Evolutionary conservation across 2,888 invertebrate genomes (phyloP), one percentile per base, ranked within the genome.

Genomic region (Nebria salina): DNA sequence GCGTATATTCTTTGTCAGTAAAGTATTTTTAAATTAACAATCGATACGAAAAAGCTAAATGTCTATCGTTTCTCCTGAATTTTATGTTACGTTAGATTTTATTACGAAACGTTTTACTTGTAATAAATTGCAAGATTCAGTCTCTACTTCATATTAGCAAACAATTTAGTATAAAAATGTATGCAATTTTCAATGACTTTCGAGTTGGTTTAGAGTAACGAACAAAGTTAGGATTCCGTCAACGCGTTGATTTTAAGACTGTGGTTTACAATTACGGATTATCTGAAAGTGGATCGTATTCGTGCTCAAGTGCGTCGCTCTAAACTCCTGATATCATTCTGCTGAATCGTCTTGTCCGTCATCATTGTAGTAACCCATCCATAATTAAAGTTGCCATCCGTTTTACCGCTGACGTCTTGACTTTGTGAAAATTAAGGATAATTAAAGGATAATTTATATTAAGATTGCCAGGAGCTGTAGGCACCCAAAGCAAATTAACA

Each of bases 221-320:
- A 13, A n/a, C 72, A 77, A 77, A 72, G 72, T 34, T 77, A 3
- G 70, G 74, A 75, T 79, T 79, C 74, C 65, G 73, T 66, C 74
- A 74, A 66, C 66, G 74, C 74, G 74, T 79, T 79, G 74, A 79
- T 79, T 79, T 79, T 75, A 75, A 81, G 80, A 13, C 80, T 68
- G 75, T 70, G 80, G 80, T 81, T 81, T 81, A 81, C 80, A 81
- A 81, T 81, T 81, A 81, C 80, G 80, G 75, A 81, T 81, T 81
- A 81, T 81, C 80, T 81, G 76, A 72, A 72, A 81, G 80, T 81
- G 76, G 76, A 81, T 81, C 80, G 80, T 65, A 72, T 81, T 76
- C 80, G 80, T 81, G 80, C 80, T 81, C 80, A 76, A 81, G 80
- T 68, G 75, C 80, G 70, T 25, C 80, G 80, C 43, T 75, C 65